phyloP scores from a whole-genome alignment of 1,140 invertebrate species.

The Plutomurus gul region DNA sequence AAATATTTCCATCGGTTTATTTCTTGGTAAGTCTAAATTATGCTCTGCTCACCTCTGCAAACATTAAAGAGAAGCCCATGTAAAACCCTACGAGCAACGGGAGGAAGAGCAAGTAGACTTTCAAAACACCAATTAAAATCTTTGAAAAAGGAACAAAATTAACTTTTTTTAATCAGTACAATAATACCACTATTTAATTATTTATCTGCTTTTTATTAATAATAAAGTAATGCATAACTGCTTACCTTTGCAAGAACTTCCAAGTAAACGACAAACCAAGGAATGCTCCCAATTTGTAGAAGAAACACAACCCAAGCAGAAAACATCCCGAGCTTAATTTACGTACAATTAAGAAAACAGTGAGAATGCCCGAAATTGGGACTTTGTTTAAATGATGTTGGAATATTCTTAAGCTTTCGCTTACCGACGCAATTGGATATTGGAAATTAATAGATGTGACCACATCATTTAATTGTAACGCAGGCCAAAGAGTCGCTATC shows the following conservation, averaged over 20 bases:
- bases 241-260: slow-evolving; percentile 39
- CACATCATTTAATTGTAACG: slow-evolving; percentile 23
- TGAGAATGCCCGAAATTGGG: too few relatives aligned
- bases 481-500: slow-evolving; percentile 35
- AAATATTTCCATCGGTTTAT: neutral
- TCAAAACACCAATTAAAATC: slow-evolving; percentile 30
- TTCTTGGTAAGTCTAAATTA: neutral
- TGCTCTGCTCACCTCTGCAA: neutral
- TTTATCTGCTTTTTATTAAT: neutral
- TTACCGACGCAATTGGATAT: slow-evolving; percentile 44
- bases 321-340: slow-evolving; percentile 40
- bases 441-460: slow-evolving; percentile 28
- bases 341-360: neutral
- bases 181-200: neutral
- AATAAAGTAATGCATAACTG: neutral
- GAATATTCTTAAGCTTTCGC: neutral
- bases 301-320: slow-evolving; percentile 44
- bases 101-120: slow-evolving; percentile 31
- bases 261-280: slow-evolving; percentile 27
- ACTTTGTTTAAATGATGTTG: too few relatives aligned
- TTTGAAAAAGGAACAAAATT: neutral
- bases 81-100: slow-evolving; percentile 28
- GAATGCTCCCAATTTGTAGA: slow-evolving; percentile 29
- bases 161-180: neutral
- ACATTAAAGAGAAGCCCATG: slow-evolving; percentile 32